These are phyloP conservation scores for Sternarchorhynchus goeldii DNA, from an alignment of 2,797 vertebrate species.

Conservation along the genomic window DNA sequence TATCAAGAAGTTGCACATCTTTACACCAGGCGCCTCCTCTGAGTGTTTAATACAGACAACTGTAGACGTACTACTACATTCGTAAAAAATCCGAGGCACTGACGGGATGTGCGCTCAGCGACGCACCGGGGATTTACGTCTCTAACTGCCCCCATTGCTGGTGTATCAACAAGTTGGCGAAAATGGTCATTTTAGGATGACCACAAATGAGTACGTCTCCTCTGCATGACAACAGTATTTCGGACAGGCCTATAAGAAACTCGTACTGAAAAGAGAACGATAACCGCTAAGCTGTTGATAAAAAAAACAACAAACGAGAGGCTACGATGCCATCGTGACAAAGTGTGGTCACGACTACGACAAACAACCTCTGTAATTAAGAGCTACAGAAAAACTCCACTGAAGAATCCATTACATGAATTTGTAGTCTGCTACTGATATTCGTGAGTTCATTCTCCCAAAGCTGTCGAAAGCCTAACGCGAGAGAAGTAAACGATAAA, in stretches of 20 bases:
- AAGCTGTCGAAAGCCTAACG: background rate
- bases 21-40: too few species aligned
- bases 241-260: background rate
- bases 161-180: slow-evolving; percentile 53
- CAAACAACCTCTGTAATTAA: background rate
- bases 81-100: too few species aligned
- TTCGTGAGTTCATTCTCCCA: slow-evolving; percentile 3
- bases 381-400: background rate
- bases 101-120: too few species aligned
- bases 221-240: background rate
- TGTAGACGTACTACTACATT: too few species aligned
- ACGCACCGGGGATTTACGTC: background rate
- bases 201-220: background rate
- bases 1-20: too few species aligned
- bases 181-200: background rate
- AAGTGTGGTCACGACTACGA: slow-evolving; percentile 40
- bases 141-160: background rate
- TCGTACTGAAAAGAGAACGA: too few species aligned
- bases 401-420: background rate
- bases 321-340: slow-evolving; percentile 1
- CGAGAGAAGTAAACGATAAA: slow-evolving; percentile 5
- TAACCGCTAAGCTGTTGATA: too few species aligned
- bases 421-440: background rate
- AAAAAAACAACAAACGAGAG: background rate
- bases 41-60: too few species aligned